Base-by-base conservation (phyloP, 2,797 vertebrate genomes). In the Anguilla anguilla region DNA sequence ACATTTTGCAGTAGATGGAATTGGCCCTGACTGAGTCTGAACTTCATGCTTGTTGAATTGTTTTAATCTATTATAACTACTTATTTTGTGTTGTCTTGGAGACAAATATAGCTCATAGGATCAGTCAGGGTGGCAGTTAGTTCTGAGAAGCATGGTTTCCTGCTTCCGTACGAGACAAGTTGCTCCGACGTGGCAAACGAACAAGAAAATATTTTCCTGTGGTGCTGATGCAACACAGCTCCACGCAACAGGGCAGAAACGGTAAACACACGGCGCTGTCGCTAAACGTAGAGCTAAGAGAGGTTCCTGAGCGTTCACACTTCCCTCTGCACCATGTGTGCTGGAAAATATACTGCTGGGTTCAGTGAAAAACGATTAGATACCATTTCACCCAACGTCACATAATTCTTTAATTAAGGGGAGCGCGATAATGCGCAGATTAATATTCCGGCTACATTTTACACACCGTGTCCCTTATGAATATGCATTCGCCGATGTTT, bases 301-400 rank as follows among this genome's bases (percentile, higher is more conserved):
- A 43, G 79, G 22, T 82, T 51, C 46, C 46, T 51, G 22, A 82
- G 6, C 3, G 46, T n/a, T 82, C 79, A 82, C 79, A 81, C 77
- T 46, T 81, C 13, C 79, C 46, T 51, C 43, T 51, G 46, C 6
- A 35, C 79, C 43, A 82, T 82, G 79, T 51, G 79, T n/a, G 79
- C 43, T 10, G 79, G 0, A 82, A 25, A 22, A 39, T 15, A 82
- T 46, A 82, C 79, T 49, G 79, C 46, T 82, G 43, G 79, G 22
- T 82, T 82, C 46, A 82, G n/a, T n/a, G 25, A 82, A 82, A 82
- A 82, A 82, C 25, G 7, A 95, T 91, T 94, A 95, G 95, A 96
- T 94, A 96, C 94, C 95, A 93, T 95, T 96, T 95, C 90, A 89
- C 93, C 92, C 92, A 94, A 96, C 94, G 94, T 93, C 92, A 95